Evolutionary conservation across 2,888 invertebrate species (phyloP), one percentile per base, ranked within the genome.

Genomic region (Ligdia adustata): DNA sequence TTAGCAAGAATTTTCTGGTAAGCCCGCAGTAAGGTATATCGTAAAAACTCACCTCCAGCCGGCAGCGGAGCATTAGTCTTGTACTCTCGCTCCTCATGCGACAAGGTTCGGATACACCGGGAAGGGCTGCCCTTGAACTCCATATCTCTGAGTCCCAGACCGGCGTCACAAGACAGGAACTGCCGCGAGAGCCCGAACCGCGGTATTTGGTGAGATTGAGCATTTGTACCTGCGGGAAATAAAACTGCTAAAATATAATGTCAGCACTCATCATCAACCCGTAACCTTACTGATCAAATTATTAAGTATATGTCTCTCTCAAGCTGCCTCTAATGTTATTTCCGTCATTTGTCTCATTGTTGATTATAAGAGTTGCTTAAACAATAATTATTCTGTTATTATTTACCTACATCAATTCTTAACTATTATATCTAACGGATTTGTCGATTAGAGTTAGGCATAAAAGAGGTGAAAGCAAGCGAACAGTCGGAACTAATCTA

Each of bases 121-220:
- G 75, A 57, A 1, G 83, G 72, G 2, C 82, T 70, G 16, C 66
- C 73, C 69, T 96, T 93, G 77, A 94, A 93, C 63, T 96, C 96
- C 69, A 85, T 77, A 22, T 87, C 87, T 1, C 88, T 72, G 1
- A 88, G 70, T 1, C 82, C 72, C 44, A 88, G 64, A 5, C 82
- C 93, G 82, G 79, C 94, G 79, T 83, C 74, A 43, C 72, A 73
- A 22, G 68, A 68, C 24, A 88, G 74, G 54, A 82, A 76, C 39
- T 95, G 94, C 61, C 96, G 92, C 72, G 95, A 95, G 69, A 95
- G 87, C 18, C 94, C 94, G 63, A 95, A 90, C 34, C 94, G 93
- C 55, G 96, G 91, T 71, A 95, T 94, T 72, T 94, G 94, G 93
- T 88, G 88, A n/a, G 80, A 92, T 88, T 77, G 89, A 73, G 69